Evolutionary conservation across 2,888 invertebrate genomes (phyloP).

Genomic region (Mythimna vitellina): DNA sequence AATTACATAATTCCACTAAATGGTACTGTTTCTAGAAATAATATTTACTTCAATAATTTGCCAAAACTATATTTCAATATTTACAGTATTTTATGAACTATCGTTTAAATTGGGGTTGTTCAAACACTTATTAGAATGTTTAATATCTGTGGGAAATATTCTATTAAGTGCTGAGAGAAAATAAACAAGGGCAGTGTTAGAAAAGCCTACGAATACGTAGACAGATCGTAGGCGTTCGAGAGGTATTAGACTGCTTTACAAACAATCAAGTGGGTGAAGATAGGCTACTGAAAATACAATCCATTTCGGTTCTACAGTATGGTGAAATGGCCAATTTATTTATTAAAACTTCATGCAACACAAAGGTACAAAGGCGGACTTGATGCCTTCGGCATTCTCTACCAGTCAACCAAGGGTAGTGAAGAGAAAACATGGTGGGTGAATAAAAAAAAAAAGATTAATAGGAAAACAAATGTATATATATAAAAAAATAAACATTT

Average conservation of each 20-base stretch:
- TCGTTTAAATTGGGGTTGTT: background rate
- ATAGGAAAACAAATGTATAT: no score
- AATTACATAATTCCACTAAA: background rate
- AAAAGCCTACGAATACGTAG: conserved; percentile 4
- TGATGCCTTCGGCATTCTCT: no score
- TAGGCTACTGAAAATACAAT: conserved; percentile 13
- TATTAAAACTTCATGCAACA: no score
- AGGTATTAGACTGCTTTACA: background rate
- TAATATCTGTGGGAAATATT: background rate
- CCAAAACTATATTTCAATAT: background rate
- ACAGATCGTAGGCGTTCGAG: background rate
- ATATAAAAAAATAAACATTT: no score
- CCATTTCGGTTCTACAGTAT: background rate
- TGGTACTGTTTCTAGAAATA: background rate
- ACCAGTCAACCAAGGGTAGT: no score
- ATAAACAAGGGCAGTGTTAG: background rate
- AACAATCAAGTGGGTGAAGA: background rate
- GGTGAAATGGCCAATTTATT: no score
- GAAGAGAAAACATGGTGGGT: no score
- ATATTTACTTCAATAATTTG: background rate
- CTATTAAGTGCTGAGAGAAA: background rate
- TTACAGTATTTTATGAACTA: background rate
- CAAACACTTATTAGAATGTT: background rate
- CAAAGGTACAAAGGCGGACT: no score
- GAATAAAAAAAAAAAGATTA: no score